A percentile compares a stretch with the other conserved stretches of the same genome.
These are phyloP conservation scores for Sander vitreus DNA, from an alignment of 2,113 vertebrate genomes.

Conservation along the genomic window DNA sequence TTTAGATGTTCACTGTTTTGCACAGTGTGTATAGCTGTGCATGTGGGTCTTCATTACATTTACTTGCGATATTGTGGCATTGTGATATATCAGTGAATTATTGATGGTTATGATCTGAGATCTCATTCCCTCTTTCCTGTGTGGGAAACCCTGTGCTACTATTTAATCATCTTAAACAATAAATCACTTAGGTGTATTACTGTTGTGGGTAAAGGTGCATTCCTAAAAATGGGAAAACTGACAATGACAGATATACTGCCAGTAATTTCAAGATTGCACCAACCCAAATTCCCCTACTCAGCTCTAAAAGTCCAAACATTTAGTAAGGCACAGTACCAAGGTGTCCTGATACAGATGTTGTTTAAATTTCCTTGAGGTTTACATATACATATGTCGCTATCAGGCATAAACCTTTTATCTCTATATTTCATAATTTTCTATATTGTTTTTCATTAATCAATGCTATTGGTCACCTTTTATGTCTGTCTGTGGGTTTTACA, in stretches of 20 bases:
- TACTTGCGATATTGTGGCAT: conserved; percentile 13
- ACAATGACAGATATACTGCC: conserved; percentile 33
- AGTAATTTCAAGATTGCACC: conserved; percentile 25
- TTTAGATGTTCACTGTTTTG: not conserved
- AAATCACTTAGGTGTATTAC: conserved; percentile 25
- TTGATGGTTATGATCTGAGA: conserved; percentile 33
- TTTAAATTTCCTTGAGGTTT: not conserved
- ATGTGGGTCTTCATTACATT: not conserved
- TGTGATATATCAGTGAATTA: conserved; percentile 47
- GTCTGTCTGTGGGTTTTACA: too few relatives aligned
- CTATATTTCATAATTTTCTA: too few relatives aligned
- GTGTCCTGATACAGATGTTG: not conserved
- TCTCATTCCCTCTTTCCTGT: conserved; percentile 1
- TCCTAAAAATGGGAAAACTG: conserved; percentile 27
- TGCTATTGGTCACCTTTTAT: too few relatives aligned
- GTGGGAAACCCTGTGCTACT: conserved; percentile 2
- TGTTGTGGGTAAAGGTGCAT: conserved; percentile 11
- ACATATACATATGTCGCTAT: too few relatives aligned
- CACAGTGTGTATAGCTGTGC: not conserved
- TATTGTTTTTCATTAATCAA: too few relatives aligned
- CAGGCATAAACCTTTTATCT: too few relatives aligned
- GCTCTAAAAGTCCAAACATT: conserved; percentile 19
- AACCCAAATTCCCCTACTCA: conserved; percentile 19
- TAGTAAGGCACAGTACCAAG: not conserved
- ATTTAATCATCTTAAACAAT: conserved; percentile 39